These are phyloP conservation scores for Bubalus kerabau DNA, from an alignment of 2,113 vertebrate genomes.

Conservation along the genomic window DNA sequence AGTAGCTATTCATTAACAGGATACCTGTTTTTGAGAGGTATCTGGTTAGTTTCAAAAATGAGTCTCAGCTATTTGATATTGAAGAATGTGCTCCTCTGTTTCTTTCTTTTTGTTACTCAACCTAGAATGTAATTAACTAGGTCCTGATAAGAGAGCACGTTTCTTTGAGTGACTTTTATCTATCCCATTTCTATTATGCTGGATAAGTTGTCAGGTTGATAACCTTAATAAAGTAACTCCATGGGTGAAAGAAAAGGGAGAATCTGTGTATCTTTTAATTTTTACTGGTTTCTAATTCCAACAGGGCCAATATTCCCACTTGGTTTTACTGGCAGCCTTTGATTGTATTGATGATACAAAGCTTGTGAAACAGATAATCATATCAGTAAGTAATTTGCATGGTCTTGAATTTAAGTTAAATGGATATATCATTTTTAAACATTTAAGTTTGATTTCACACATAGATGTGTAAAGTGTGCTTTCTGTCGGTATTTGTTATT, in stretches of 20 bases:
- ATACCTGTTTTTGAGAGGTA: neutral
- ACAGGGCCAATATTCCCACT: conserved; percentile 95
- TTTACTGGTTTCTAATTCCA: conserved; percentile 26
- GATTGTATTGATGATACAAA: conserved; percentile 98
- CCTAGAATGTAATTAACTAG: neutral
- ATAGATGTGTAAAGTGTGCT: neutral
- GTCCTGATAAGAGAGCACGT: neutral
- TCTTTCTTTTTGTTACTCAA: neutral
- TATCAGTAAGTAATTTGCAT: conserved; percentile 86
- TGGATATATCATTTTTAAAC: neutral
- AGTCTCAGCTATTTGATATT: neutral
- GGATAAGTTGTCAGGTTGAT: neutral
- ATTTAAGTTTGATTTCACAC: neutral
- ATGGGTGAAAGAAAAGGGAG: neutral
- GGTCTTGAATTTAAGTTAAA: neutral
- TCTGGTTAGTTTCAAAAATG: neutral
- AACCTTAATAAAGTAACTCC: neutral
- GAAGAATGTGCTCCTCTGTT: neutral
- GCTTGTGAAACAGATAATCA: conserved; percentile 91
- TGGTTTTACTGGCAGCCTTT: conserved; percentile 92
- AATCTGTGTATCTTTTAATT: neutral
- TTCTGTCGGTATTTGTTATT: neutral
- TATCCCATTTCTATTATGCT: neutral
- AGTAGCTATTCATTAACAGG: conserved; percentile 8
- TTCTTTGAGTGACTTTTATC: conserved; percentile 13